Evolutionary conservation across 2,888 invertebrate genomes (phyloP), one percentile per base, ranked within the genome.

Genomic region (Gymnosoma rotundatum): DNA sequence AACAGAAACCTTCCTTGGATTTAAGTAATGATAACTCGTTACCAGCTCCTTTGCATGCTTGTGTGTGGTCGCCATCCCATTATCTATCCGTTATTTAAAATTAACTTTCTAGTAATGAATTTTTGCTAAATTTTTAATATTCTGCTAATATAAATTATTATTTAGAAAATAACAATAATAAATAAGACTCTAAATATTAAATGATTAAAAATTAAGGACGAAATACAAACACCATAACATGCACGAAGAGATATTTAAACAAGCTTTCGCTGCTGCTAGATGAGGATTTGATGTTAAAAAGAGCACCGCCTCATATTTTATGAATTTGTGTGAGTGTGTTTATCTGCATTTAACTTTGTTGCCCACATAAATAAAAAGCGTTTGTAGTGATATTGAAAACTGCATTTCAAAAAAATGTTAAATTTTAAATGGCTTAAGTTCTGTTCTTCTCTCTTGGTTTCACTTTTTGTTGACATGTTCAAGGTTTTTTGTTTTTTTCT

Each of bases 331-430:
- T 58, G 42, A 25, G 50, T 58, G 12, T 61, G 18, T 5, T 25
- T 18, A n/a, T 72, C 21, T 69, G 52, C 18, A 25, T 25, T 45
- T 52, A n/a, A 18, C 20, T 64, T 14, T 56, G 42, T 58, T 72
- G 76, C 52, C 58, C 83, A 74, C 73, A 78, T 60, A 67, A 38
- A 48, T 42, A 60, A 72, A 38, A 73, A 38, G 25, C 48, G 45
- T 75, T 72, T 54, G 64, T 70, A 20, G 66, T 70, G 66, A 79
- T 76, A 63, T 64, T 79, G 76, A 78, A 83, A 86, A 79, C 74
- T 84, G 86, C 83, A 84, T 83, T 84, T 84, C 75, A 86, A 80
- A 82, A n/a, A 83, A 83, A 73, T 83, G 32, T 83, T 84, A 84
- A 84, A 80, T 84, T 80, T 86, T 80, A 86, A 86, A 83, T 84